A percentile compares a stretch with the other conserved stretches of the same genome.
Conservation (phyloP, 1,140 invertebrate genomes). For the Ceratina calcarata region DNA sequence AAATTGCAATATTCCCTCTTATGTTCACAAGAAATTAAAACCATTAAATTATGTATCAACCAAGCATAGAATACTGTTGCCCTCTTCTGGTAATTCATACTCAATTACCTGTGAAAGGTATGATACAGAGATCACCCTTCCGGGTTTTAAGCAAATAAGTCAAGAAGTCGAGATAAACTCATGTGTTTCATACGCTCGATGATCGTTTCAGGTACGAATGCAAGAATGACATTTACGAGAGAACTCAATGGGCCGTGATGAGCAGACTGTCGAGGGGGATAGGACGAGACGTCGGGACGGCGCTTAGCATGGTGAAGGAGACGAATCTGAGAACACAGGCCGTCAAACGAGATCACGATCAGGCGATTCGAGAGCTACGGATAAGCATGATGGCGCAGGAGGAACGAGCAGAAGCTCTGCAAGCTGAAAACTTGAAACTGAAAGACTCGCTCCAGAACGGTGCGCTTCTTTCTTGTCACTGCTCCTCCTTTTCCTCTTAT, state of each 20-base stretch:
- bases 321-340: conserved; percentile 31
- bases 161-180: neutral
- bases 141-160: neutral
- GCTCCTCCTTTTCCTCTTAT: neutral
- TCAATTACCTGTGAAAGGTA: neutral
- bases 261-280: conserved; percentile 52
- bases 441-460: conserved; percentile 28
- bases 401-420: conserved; percentile 14
- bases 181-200: neutral
- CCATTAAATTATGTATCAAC: too few species aligned
- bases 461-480: neutral
- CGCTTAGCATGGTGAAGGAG: conserved; percentile 30
- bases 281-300: conserved; percentile 43
- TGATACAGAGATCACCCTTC: neutral
- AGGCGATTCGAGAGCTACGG: conserved; percentile 19
- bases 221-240: conserved; percentile 58
- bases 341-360: conserved; percentile 31
- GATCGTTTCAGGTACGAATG: conserved; percentile 49
- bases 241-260: conserved; percentile 66
- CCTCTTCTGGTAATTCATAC: too few species aligned
- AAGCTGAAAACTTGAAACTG: conserved; percentile 1
- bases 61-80: too few species aligned
- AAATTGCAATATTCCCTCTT: too few species aligned
- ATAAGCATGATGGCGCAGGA: conserved; percentile 14
- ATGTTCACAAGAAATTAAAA: too few species aligned